Evolutionary conservation across 2,797 vertebrate species (phyloP).

Genomic region (Hypotaenidia okinawae): DNA sequence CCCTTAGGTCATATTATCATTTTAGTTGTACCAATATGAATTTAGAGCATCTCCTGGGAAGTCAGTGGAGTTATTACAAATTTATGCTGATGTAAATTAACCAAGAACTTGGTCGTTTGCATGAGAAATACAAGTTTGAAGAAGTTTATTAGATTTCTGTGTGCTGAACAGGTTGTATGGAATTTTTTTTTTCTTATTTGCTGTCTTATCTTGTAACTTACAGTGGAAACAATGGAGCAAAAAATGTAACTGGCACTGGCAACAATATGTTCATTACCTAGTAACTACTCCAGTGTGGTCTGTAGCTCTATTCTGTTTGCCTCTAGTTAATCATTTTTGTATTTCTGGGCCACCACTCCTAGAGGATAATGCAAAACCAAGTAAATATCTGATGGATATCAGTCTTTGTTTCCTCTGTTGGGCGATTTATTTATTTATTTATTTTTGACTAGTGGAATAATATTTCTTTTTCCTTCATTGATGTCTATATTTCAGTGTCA

Average conservation of each 20-base stretch:
- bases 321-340: neutral
- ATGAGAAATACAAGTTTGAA: neutral
- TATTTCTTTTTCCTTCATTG: neutral
- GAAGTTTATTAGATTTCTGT: neutral
- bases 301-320: neutral
- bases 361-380: neutral
- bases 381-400: neutral
- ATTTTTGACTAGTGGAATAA: neutral
- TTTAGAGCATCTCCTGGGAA: neutral
- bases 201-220: neutral
- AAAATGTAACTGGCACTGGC: neutral
- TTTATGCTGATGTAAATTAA: neutral
- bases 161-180: neutral
- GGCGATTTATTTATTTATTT: neutral
- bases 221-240: neutral
- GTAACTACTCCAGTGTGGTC: neutral
- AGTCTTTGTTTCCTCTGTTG: neutral
- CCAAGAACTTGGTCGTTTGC: neutral
- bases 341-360: neutral
- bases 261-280: neutral
- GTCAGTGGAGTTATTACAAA: neutral
- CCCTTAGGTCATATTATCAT: neutral
- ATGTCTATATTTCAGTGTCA: neutral
- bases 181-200: neutral
- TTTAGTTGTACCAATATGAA: neutral